These are phyloP conservation scores for Ceyx cyanopectus DNA, from an alignment of 2,113 vertebrate genomes.

Conservation along the genomic window DNA sequence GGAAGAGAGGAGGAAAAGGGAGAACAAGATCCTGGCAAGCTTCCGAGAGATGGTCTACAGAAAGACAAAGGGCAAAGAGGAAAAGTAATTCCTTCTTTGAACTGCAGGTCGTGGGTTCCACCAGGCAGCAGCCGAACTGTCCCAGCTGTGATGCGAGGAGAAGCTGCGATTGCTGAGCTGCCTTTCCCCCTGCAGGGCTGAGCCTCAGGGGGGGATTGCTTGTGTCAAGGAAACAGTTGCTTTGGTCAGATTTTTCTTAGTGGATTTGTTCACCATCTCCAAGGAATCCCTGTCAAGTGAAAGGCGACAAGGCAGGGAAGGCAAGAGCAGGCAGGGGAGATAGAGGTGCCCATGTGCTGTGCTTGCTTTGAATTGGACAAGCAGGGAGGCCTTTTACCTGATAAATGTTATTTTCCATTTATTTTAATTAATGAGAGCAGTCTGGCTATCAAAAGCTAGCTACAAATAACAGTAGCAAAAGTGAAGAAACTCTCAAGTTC, in stretches of 20 bases:
- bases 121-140: background rate
- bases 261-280: background rate
- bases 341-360: background rate
- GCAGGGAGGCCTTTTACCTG: background rate
- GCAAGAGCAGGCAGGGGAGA: background rate
- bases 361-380: fast-evolving
- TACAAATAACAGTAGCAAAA: background rate
- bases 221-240: background rate
- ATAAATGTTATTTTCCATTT: background rate
- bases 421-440: background rate
- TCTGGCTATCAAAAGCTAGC: background rate
- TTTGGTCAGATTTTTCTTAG: background rate
- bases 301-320: background rate
- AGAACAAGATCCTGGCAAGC: slow-evolving; percentile 96
- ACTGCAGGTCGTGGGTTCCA: background rate
- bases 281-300: background rate
- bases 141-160: background rate
- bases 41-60: slow-evolving; percentile 98
- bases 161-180: slow-evolving; percentile 50
- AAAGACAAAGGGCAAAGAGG: slow-evolving; percentile 97
- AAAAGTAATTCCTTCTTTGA: slow-evolving; percentile 79
- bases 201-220: background rate
- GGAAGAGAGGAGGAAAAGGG: slow-evolving; percentile 94
- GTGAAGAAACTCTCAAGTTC: background rate
- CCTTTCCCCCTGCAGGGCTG: slow-evolving; percentile 46